phyloP scores from a whole-genome alignment of 2,797 vertebrate species.

The Setipinna tenuifilis region DNA sequence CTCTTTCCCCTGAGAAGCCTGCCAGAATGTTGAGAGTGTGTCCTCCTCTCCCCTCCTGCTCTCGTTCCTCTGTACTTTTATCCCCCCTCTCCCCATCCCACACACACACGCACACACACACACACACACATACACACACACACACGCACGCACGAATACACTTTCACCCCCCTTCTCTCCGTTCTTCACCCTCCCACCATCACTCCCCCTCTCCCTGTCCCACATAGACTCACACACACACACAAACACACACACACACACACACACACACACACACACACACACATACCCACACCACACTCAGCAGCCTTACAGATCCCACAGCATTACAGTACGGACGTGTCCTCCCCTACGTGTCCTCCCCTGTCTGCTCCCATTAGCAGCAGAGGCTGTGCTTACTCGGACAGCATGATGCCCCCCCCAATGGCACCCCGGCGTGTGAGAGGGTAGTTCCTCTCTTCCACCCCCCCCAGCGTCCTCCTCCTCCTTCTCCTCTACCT shows the following conservation, averaged over 20 bases:
- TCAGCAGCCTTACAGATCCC: neutral
- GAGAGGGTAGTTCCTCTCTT: no score
- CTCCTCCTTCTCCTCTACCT: neutral
- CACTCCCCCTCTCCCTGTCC: no score
- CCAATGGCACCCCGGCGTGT: neutral
- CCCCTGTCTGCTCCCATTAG: conserved; percentile 9
- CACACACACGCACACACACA: no score
- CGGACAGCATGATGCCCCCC: neutral
- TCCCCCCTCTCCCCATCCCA: neutral
- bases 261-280: no score
- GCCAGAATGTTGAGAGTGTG: conserved; percentile 8
- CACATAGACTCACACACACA: no score
- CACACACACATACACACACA: no score
- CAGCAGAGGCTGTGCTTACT: neutral
- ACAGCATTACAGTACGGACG: neutral
- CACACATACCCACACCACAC: neutral
- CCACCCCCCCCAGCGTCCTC: neutral
- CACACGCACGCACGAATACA: no score
- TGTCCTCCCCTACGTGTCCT: neutral
- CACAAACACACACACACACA: no score
- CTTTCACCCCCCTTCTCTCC: neutral
- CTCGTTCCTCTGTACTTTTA: neutral
- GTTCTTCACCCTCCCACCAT: conserved; percentile 27
- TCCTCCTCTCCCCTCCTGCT: neutral
- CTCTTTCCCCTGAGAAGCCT: conserved; percentile 17